phyloP scores from a whole-genome alignment of 2,797 vertebrate species.

The Furcifer pardalis region DNA sequence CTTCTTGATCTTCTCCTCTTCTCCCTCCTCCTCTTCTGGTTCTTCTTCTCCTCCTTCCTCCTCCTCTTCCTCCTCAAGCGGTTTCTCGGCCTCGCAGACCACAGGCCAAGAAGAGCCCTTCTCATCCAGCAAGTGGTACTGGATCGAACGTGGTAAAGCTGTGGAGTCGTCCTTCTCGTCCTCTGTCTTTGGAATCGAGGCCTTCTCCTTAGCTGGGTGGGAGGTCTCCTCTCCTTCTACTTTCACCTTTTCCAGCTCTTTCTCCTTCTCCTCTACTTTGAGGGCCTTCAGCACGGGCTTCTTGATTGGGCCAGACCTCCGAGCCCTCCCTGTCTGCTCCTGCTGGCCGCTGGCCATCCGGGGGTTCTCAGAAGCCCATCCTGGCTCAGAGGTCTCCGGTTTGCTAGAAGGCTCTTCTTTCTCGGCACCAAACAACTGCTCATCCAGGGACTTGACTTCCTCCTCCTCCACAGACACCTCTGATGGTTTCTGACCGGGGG shows the following conservation, averaged over 20 bases:
- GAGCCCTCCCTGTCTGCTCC: conserved; percentile 83
- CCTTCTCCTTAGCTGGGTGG: conserved; percentile 77
- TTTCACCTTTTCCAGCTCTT: conserved; percentile 90
- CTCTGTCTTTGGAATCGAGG: conserved; percentile 40
- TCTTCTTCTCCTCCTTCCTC: conserved; percentile 78
- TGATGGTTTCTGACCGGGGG: conserved; percentile 76
- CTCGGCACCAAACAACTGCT: conserved; percentile 75
- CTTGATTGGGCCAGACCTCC: conserved; percentile 95
- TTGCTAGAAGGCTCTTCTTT: conserved; percentile 81
- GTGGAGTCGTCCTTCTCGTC: conserved; percentile 58
- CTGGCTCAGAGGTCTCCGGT: conserved; percentile 73
- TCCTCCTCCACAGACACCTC: conserved; percentile 66
- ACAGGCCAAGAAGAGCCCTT: conserved; percentile 73
- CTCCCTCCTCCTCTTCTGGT: conserved; percentile 75
- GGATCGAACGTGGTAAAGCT: conserved; percentile 57
- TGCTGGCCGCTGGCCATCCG: conserved; percentile 64
- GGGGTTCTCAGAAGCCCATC: conserved; percentile 85
- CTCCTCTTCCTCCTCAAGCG: conserved; percentile 74
- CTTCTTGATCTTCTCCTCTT: conserved; percentile 79
- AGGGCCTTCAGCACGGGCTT: conserved; percentile 97
- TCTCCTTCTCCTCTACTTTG: conserved; percentile 97
- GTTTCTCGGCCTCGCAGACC: conserved; percentile 76
- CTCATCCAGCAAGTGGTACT: conserved; percentile 71
- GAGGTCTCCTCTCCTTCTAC: conserved; percentile 84
- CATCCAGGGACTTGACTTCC: conserved; percentile 76